Base-by-base conservation (phyloP, 1,140 invertebrate genomes). In the Dendrolimus punctatus region DNA sequence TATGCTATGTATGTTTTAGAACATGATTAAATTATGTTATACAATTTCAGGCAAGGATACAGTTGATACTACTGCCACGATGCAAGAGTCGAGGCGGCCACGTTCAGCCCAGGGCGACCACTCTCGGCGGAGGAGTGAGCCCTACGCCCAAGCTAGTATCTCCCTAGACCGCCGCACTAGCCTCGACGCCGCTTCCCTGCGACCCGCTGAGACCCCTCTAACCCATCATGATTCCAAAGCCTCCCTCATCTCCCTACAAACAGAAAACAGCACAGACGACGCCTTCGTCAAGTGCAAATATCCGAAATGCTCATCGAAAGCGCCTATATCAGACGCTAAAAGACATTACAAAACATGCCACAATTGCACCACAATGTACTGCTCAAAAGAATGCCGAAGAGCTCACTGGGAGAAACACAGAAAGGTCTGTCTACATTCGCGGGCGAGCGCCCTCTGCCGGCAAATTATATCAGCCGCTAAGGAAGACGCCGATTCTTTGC, bases 361-460 rank as follows among this genome's bases (percentile, higher is more conserved):
- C 87, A 98, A 98, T 84, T 98, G 97, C 87, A 94, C 94, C 56
- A 96, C 96, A 64, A 88, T 94, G 47, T 95, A 95, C 76, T 98
- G 96, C 84, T 95, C 93, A 44, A 90, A 93, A 55, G 92, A 94
- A 65, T 96, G 95, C 73, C 89, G 96, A 9, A 89, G 94, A 52
- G 90, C 92, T 3, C 95, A 98, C 73, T 98, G 96, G 96, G 93
- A 96, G 62, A 93, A 94, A 64, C 97, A 98, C 75, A 91, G 96
- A 48, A 93, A 93, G 66, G 92, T 94, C n/a, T 99, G 97, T 73
- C 87, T 96, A 44, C 95, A 96, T 80, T 96, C 95, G 2, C 89
- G 96, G 5, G 95, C 96, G 4, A 94, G 94, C 49, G 91, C 94
- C 10, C 87, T 97, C 6, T 98, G 96, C 85, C 92, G 95, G 55